Evolutionary conservation across 2,113 vertebrate species (phyloP).

Genomic region (Cyprinodon variegatus): DNA sequence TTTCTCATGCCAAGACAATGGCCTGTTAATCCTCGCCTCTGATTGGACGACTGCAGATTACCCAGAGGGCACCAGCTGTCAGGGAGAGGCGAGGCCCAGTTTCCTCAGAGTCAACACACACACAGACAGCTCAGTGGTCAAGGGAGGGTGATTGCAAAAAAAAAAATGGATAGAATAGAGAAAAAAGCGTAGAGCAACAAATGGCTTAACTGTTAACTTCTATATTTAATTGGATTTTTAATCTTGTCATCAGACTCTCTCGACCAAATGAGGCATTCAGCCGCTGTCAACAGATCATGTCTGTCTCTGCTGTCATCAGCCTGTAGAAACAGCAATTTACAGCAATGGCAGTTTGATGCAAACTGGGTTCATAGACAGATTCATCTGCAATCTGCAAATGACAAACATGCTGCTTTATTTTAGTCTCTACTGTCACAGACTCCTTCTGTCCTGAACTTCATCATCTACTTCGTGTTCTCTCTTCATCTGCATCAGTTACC

Average conservation of each 20-base stretch:
- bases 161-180: constrained; percentile 17
- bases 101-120: constrained; percentile 52
- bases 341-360: constrained; percentile 21
- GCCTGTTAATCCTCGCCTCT: constrained; percentile 72
- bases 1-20: constrained; percentile 73
- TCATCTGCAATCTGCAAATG: not conserved
- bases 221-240: constrained; percentile 12
- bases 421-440: constrained; percentile 22
- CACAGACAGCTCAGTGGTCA: constrained; percentile 12
- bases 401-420: constrained; percentile 19
- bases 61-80: constrained; percentile 80
- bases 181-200: constrained; percentile 6
- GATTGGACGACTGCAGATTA: constrained; percentile 75
- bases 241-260: not conserved
- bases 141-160: not conserved
- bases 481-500: not conserved
- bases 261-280: not conserved
- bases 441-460: not conserved
- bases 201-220: constrained; percentile 1
- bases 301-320: constrained; percentile 38
- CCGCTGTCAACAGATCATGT: constrained; percentile 23
- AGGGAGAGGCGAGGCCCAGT: constrained; percentile 68
- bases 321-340: constrained; percentile 56
- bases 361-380: constrained; percentile 11
- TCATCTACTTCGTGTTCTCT: not conserved